Evolutionary conservation across 1,140 invertebrate species (phyloP).

Genomic region (Drosophila pachea): DNA sequence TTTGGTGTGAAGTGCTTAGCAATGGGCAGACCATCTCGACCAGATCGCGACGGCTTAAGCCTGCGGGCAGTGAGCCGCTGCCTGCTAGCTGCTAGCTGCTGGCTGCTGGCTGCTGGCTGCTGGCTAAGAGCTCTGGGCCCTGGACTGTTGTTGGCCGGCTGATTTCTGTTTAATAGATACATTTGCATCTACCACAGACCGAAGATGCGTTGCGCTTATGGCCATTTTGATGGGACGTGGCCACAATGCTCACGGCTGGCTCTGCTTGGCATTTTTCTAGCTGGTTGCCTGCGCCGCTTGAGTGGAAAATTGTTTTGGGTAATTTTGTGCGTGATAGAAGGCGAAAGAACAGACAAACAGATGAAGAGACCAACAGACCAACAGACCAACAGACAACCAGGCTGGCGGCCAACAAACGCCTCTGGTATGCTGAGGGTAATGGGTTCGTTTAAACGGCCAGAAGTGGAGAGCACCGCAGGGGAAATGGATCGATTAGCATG

Average conservation of each 20-base stretch:
- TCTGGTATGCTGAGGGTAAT: slow-evolving; percentile 57
- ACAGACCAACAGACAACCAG: slow-evolving; percentile 5
- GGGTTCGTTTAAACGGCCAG: slow-evolving; percentile 7
- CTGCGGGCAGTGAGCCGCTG: slow-evolving; percentile 1
- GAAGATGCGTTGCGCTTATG: slow-evolving; percentile 54
- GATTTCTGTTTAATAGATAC: slow-evolving; percentile 77
- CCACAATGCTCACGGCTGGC: slow-evolving; percentile 31
- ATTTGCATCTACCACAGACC: slow-evolving; percentile 57
- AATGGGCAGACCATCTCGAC: slow-evolving; percentile 45
- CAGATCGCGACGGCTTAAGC: slow-evolving; percentile 24
- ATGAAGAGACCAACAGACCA: not conserved
- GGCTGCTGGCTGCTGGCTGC: slow-evolving; percentile 10
- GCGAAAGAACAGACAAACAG: not conserved
- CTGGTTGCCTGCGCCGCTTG: slow-evolving; percentile 65
- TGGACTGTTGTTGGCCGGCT: slow-evolving; percentile 36
- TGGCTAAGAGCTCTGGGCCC: slow-evolving; percentile 18
- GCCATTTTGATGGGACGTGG: slow-evolving; percentile 29
- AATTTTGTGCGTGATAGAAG: slow-evolving; percentile 51
- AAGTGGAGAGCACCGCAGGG: slow-evolving; percentile 1
- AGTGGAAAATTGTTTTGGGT: slow-evolving; percentile 74
- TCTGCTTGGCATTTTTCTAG: slow-evolving; percentile 64
- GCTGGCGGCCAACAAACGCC: not conserved
- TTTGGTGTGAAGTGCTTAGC: slow-evolving; percentile 76
- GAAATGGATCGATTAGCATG: slow-evolving; percentile 36
- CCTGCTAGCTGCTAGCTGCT: not conserved